Evolutionary conservation across 2,797 vertebrate genomes (phyloP).

Genomic region (Coregonus sp.): DNA sequence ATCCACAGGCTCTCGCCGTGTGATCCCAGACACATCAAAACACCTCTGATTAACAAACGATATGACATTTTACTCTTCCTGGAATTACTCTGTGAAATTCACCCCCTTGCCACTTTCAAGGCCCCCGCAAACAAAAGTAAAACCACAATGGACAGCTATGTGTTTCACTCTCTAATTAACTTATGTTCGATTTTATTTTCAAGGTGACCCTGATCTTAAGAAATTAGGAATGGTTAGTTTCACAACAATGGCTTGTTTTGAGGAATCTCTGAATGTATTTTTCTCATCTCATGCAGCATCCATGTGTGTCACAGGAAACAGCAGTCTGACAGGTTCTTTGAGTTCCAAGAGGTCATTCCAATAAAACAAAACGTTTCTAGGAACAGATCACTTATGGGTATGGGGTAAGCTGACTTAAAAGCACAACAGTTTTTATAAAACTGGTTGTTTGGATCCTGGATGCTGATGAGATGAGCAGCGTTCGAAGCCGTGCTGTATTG

Average conservation of each 20-base stretch:
- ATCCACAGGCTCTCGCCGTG: background rate
- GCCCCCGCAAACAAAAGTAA: background rate
- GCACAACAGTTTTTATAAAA: no score
- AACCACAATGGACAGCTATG: background rate
- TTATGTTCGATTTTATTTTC: background rate
- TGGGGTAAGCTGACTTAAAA: background rate
- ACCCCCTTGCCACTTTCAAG: background rate
- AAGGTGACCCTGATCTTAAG: background rate
- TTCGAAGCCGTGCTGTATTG: no score
- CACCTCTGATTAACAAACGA: constrained; percentile 26
- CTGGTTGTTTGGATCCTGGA: no score
- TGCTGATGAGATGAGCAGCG: no score
- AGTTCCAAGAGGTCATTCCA: background rate
- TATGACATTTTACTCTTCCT: constrained; percentile 25
- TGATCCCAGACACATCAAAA: constrained; percentile 28
- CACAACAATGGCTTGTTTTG: background rate
- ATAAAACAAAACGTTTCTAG: background rate
- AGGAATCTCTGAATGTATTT: background rate
- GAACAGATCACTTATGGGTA: constrained; percentile 16
- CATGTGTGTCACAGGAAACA: background rate
- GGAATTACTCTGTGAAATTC: background rate
- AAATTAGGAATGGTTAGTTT: background rate
- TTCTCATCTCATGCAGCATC: background rate
- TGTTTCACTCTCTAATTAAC: background rate
- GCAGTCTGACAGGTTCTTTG: background rate